Conservation (phyloP, 92 coral and sea anemone species). For the Phenganax marumi region DNA sequence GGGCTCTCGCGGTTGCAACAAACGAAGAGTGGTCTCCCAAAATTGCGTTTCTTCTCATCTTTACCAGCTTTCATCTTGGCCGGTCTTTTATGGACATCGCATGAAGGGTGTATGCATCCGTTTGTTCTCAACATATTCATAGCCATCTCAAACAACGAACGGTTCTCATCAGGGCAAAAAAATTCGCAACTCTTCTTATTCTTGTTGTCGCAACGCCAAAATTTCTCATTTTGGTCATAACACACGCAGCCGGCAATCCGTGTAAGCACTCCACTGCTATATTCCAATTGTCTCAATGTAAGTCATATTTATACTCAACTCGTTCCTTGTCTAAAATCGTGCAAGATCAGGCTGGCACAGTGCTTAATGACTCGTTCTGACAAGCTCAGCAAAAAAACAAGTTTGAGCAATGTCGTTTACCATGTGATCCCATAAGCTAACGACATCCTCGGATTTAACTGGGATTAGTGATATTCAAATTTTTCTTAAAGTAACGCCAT, state of each 20-base stretch:
- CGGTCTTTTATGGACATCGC: background rate
- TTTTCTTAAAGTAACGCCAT: no score
- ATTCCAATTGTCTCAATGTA: background rate
- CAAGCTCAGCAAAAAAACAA: background rate
- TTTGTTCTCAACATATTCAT: no score
- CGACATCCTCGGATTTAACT: no score
- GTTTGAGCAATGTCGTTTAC: background rate
- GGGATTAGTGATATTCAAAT: no score
- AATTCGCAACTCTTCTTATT: no score
- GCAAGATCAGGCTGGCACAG: background rate
- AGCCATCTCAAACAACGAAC: conserved; percentile 4
- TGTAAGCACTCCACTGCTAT: conserved; percentile 26
- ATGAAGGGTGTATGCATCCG: no score
- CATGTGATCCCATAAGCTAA: no score
- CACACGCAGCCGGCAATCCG: no score
- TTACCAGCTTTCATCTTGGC: conserved; percentile 5
- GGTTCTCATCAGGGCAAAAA: conserved; percentile 1
- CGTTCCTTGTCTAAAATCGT: background rate
- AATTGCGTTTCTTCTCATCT: no score
- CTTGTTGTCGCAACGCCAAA: no score
- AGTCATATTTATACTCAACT: background rate
- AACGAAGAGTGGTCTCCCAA: conserved; percentile 1
- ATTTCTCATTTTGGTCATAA: background rate
- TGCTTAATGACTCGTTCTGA: background rate
- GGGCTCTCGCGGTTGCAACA: background rate